Percentiles rank a stretch among this genome's conserved stretches.
phyloP scores from a whole-genome alignment of 92 coral and sea anemone species.

The Blastomussa wellsi region DNA sequence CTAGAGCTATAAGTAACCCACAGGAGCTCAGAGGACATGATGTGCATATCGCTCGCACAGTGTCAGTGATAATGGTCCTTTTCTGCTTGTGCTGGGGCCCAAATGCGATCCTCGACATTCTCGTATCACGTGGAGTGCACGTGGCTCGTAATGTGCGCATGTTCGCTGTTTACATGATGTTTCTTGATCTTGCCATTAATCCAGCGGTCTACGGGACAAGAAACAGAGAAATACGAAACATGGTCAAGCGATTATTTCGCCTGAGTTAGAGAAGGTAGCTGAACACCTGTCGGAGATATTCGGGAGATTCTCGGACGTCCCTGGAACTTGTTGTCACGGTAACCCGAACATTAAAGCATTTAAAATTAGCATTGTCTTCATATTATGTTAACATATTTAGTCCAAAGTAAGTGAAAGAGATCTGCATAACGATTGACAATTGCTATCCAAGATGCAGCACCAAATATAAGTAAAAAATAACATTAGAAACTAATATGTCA shows the following conservation, averaged over 20 bases:
- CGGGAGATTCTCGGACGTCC: too few species aligned
- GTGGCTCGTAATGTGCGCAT: constrained; percentile 48
- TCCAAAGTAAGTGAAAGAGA: too few species aligned
- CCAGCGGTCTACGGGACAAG: constrained; percentile 61
- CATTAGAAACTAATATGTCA: too few species aligned
- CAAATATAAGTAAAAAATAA: too few species aligned
- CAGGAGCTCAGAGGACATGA: constrained; percentile 47
- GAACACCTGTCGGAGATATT: too few species aligned
- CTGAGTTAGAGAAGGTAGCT: too few species aligned
- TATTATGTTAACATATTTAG: too few species aligned
- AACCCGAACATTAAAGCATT: too few species aligned
- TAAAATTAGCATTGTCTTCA: too few species aligned
- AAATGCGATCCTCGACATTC: constrained; percentile 34
- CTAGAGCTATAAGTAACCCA: neutral
- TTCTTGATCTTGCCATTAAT: constrained; percentile 50
- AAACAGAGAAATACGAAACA: constrained; percentile 52
- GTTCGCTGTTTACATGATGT: constrained; percentile 47
- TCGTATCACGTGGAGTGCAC: constrained; percentile 44
- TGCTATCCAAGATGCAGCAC: too few species aligned
- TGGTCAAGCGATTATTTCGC: constrained; percentile 12
- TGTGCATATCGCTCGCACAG: constrained; percentile 54
- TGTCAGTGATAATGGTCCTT: constrained; percentile 48
- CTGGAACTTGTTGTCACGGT: too few species aligned
- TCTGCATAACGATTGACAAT: too few species aligned
- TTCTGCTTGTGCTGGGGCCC: constrained; percentile 66